phyloP scores from a whole-genome alignment of 2,797 vertebrate species.

The Clarias laeviceps region DNA sequence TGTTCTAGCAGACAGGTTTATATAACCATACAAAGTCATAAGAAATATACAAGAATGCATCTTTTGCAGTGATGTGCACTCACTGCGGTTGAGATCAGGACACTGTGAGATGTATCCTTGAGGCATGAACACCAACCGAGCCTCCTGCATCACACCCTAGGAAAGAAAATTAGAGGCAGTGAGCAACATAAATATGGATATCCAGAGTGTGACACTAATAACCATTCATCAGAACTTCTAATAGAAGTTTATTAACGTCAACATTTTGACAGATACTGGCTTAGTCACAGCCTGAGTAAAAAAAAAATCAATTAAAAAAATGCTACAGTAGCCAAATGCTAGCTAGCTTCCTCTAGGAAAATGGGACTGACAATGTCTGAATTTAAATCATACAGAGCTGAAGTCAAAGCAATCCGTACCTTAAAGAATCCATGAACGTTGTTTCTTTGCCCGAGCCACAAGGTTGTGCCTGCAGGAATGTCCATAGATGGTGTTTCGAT shows the following conservation, averaged over 20 bases:
- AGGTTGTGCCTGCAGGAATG: slow-evolving; percentile 76
- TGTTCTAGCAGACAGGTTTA: background rate
- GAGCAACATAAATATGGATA: slow-evolving; percentile 4
- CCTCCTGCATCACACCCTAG: slow-evolving; percentile 97
- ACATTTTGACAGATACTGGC: slow-evolving; percentile 25
- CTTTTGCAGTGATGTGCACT: slow-evolving; percentile 65
- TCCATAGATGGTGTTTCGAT: slow-evolving; percentile 82
- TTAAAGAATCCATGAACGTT: slow-evolving; percentile 85
- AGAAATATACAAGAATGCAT: slow-evolving; percentile 13
- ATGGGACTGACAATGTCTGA: background rate
- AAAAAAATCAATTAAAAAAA: background rate
- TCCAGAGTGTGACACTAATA: background rate
- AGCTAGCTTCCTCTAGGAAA: background rate
- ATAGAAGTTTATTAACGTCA: slow-evolving; percentile 23
- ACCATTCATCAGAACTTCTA: slow-evolving; percentile 19
- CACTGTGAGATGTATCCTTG: slow-evolving; percentile 98
- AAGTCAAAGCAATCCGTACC: slow-evolving; percentile 65
- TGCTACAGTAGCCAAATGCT: background rate
- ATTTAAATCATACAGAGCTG: background rate
- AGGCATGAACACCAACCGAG: slow-evolving; percentile 92
- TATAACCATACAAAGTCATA: background rate
- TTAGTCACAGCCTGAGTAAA: slow-evolving; percentile 21
- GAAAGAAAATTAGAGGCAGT: background rate
- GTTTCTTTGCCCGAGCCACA: slow-evolving; percentile 87
- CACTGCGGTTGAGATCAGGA: slow-evolving; percentile 98